Conservation (phyloP, 64 coral and sea anemone species). For the Pachyseris speciosa region DNA sequence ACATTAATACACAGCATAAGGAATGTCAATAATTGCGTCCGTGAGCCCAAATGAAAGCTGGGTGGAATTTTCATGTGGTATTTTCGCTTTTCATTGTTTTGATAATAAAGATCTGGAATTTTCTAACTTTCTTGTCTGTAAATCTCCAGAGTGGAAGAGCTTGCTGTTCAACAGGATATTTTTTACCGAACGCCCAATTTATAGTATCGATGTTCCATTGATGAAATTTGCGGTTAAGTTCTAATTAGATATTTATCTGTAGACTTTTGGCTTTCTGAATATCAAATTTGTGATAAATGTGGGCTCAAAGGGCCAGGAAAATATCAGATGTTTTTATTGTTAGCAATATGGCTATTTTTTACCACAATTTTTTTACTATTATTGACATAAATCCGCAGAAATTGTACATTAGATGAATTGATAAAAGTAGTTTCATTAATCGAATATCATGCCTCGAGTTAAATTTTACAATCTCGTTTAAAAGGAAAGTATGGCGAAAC, state of each 20-base stretch:
- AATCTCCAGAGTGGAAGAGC: too few relatives aligned
- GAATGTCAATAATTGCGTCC: too few relatives aligned
- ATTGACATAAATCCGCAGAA: not conserved
- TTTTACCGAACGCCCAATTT: not conserved
- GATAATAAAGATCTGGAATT: not conserved
- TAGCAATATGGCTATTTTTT: not conserved
- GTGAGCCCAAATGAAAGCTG: too few relatives aligned
- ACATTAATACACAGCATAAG: too few relatives aligned
- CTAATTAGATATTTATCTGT: not conserved
- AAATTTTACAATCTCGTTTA: not conserved
- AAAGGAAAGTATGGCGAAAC: not conserved
- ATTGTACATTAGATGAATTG: not conserved
- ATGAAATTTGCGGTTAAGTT: not conserved
- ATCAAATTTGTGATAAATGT: not conserved
- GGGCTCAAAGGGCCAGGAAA: not conserved
- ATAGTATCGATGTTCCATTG: not conserved
- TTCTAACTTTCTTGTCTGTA: not conserved
- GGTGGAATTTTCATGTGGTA: not conserved
- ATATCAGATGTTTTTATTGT: not conserved
- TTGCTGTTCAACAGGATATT: not conserved
- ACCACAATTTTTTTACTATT: not conserved
- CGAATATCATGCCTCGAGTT: not conserved
- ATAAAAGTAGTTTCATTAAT: not conserved
- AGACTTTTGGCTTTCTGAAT: not conserved
- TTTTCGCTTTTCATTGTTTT: not conserved